phyloP scores from a whole-genome alignment of 92 coral and sea anemone genomes.

The Desmophyllum pertusum region DNA sequence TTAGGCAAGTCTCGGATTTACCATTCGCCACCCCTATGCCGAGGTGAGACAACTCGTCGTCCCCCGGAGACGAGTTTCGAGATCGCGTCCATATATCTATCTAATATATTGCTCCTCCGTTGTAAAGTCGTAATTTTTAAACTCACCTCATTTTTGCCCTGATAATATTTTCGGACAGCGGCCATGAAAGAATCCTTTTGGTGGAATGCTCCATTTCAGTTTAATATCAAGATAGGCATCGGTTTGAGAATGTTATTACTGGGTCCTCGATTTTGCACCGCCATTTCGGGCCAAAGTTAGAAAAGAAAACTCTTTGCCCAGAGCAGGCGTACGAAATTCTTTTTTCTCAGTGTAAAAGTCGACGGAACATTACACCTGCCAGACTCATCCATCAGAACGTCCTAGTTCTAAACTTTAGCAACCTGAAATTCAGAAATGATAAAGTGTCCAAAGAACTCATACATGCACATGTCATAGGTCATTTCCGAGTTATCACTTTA shows the following conservation, averaged over 20 bases:
- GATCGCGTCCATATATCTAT: not conserved
- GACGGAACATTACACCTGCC: conserved; percentile 62
- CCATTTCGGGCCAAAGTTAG: conserved; percentile 76
- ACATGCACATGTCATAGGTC: no score
- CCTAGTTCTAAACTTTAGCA: conserved; percentile 88
- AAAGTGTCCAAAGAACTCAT: not conserved
- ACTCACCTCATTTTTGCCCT: conserved; percentile 55
- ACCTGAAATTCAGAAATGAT: conserved; percentile 40
- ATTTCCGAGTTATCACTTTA: no score
- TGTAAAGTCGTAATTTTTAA: not conserved
- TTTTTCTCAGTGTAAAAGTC: conserved; percentile 66
- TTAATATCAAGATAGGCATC: conserved; percentile 50
- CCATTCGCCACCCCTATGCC: no score
- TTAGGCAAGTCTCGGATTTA: no score
- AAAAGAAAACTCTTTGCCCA: conserved; percentile 76
- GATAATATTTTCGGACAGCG: conserved; percentile 40
- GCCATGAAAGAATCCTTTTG: conserved; percentile 54
- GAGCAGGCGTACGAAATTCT: conserved; percentile 58
- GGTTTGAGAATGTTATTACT: conserved; percentile 66
- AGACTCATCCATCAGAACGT: conserved; percentile 86
- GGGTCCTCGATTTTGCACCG: conserved; percentile 78
- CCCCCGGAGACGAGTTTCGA: not conserved
- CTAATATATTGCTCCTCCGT: not conserved
- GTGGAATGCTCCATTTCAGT: conserved; percentile 44
- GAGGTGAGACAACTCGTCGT: no score